phyloP scores from a whole-genome alignment of 2,113 vertebrate genomes.

The Numida meleagris region DNA sequence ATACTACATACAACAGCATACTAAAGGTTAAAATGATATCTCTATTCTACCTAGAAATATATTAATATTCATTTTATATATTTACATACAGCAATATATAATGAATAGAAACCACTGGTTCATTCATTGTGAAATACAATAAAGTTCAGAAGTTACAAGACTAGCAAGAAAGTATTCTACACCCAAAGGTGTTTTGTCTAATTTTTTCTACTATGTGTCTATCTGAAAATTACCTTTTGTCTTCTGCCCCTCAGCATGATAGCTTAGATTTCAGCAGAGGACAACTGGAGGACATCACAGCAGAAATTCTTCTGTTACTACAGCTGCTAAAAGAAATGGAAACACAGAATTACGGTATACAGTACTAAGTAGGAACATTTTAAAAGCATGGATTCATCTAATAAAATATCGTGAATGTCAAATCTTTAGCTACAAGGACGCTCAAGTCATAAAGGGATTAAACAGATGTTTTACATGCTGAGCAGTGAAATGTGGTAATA shows the following conservation, averaged over 20 bases:
- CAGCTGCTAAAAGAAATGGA: constrained; percentile 60
- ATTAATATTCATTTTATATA: not conserved
- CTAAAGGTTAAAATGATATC: not conserved
- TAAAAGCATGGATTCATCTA: not conserved
- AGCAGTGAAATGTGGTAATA: not conserved
- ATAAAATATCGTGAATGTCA: constrained; percentile 44
- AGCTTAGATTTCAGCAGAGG: constrained; percentile 56
- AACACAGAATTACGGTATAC: constrained; percentile 14
- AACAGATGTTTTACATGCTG: not conserved
- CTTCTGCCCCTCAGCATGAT: not conserved
- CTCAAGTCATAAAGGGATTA: constrained; percentile 4
- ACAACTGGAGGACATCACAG: constrained; percentile 56
- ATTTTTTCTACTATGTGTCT: constrained; percentile 38
- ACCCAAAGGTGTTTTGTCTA: not conserved
- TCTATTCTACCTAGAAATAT: not conserved
- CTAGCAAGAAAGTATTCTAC: not conserved
- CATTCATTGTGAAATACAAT: not conserved
- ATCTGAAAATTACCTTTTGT: constrained; percentile 65
- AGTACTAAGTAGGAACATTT: constrained; percentile 17
- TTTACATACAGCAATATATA: not conserved
- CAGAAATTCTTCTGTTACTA: constrained; percentile 5
- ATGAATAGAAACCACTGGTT: constrained; percentile 13
- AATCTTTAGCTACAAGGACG: constrained; percentile 5
- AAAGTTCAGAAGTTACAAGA: constrained; percentile 37
- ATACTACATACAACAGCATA: too few species aligned